Evolutionary conservation across 2,797 vertebrate species (phyloP).

Genomic region (Alectoris magna): DNA sequence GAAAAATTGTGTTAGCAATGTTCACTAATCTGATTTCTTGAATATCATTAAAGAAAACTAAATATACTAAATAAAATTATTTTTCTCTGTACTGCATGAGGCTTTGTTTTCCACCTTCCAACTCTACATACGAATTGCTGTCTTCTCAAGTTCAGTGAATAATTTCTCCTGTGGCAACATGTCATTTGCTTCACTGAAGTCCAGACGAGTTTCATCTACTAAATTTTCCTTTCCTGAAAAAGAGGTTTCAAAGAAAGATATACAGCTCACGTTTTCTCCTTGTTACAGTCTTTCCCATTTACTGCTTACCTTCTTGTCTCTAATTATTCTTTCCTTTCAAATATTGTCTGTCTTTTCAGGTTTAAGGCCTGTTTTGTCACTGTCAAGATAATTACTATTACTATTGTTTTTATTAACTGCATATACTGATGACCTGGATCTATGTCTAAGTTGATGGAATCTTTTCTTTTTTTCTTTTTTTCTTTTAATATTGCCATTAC

Average conservation of each 20-base stretch:
- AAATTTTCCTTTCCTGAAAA: slow-evolving; percentile 8
- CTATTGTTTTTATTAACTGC: neutral
- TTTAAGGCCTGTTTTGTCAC: neutral
- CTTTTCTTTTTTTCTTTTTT: neutral
- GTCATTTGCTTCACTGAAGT: slow-evolving; percentile 60
- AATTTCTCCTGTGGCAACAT: slow-evolving; percentile 60
- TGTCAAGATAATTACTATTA: neutral
- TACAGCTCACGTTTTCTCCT: neutral
- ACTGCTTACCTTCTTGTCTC: neutral
- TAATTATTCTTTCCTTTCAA: neutral
- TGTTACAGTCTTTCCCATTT: neutral
- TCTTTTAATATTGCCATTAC: neutral
- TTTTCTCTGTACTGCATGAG: neutral
- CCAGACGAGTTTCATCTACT: slow-evolving; percentile 33
- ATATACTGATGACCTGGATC: neutral
- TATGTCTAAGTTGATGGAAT: neutral
- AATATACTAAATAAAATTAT: neutral
- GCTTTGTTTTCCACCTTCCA: neutral
- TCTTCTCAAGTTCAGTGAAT: slow-evolving; percentile 30
- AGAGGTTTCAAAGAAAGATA: neutral
- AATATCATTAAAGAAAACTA: neutral
- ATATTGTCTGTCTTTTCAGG: neutral
- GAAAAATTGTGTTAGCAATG: neutral
- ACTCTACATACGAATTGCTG: slow-evolving; percentile 39
- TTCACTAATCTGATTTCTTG: neutral